Evolutionary conservation across 2,113 vertebrate species (phyloP).

Genomic region (Centropus unirufus): DNA sequence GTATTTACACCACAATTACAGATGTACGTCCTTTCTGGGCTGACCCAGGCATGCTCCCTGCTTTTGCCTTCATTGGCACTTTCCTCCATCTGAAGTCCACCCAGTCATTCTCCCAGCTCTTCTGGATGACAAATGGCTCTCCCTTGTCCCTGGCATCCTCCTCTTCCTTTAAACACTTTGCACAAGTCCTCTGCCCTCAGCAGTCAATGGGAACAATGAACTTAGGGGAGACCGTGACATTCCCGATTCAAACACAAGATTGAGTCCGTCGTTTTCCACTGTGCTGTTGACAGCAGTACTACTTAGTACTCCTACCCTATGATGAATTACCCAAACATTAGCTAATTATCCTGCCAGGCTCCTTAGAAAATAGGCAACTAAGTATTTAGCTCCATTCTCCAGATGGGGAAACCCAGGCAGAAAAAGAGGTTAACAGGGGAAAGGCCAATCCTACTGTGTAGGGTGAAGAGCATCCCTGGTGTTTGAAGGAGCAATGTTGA

Average conservation of each 20-base stretch:
- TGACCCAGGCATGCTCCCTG: background rate
- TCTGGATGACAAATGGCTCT: background rate
- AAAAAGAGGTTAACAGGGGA: background rate
- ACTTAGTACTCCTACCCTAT: constrained; percentile 12
- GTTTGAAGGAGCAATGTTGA: background rate
- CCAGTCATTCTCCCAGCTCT: background rate
- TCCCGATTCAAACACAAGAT: background rate
- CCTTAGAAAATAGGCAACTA: constrained; percentile 43
- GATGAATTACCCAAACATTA: constrained; percentile 45
- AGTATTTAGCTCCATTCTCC: background rate
- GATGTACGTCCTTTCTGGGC: background rate
- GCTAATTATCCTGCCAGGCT: constrained; percentile 33
- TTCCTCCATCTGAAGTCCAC: background rate
- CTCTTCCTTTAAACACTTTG: background rate
- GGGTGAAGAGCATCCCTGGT: background rate
- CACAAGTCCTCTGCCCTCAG: background rate
- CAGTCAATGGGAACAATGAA: background rate
- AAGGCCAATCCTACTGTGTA: background rate
- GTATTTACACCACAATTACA: background rate
- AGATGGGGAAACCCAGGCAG: background rate
- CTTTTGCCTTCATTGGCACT: background rate
- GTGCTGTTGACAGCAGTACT: constrained; percentile 49
- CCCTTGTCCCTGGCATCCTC: background rate
- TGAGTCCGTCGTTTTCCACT: constrained; percentile 37
- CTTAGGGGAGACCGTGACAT: background rate